Base-by-base conservation (phyloP, 2,888 invertebrate genomes). In the Idaea biselata region DNA sequence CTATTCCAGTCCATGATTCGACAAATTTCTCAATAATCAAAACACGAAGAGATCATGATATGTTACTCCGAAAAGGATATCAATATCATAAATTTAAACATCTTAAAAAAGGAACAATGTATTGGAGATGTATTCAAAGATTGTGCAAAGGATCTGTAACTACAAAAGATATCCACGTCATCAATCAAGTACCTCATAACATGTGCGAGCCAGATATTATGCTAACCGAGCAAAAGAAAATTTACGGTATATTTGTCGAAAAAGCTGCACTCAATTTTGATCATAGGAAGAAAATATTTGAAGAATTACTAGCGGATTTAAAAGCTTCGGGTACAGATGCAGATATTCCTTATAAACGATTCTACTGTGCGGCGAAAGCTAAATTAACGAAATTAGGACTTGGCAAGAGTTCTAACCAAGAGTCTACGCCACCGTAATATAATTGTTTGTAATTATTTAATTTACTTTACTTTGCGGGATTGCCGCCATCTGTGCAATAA, bases 91-190 rank as follows among this genome's bases (percentile, higher is more conserved):
- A 44, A 11, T 44, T 44, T 14, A 44, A 44, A 44, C 14, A 44
- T 14, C 44, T 44, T 11, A 44, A 44, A 14, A 44, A 44, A 44
- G 44, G 44, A 44, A 44, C 44, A 14, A 44, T 44, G 44, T 44
- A 44, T 44, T 44, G 44, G 44, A 44, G 44, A 44, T 44, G 44
- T 44, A 44, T 44, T 44, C 44, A 44, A 44, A 44, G 44, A 44
- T 44, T 44, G 14, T 44, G 44, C 14, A 44, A 14, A 44, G 44
- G 44, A 44, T 44, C 44, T 44, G 44, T 44, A 5, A 44, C 44
- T 44, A 44, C 44, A 44, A 44, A 44, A 44, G 44, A 44, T 11
- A 44, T 44, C 11, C 44, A 44, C 14, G 44, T 44, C 3, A 14
- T 44, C 44, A 44, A 44, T 44, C 8, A 44, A 44, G 44, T 44